A percentile compares a stretch with the other conserved stretches of the same genome.
phyloP scores from a whole-genome alignment of 1,140 invertebrate genomes.

The Macrobrachium rosenbergii region DNA sequence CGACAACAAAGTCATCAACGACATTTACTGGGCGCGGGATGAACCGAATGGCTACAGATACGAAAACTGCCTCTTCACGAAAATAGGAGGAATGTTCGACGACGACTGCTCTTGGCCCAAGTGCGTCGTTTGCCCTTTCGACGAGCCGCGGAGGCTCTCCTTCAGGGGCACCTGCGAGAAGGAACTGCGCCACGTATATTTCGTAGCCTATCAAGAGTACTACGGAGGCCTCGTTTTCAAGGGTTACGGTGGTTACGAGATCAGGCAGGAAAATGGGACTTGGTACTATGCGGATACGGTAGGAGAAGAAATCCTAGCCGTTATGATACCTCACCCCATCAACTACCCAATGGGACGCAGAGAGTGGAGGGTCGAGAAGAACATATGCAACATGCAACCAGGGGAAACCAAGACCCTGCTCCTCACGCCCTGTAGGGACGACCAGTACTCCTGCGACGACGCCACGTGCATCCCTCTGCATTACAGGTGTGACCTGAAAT shows the following conservation, averaged over 20 bases:
- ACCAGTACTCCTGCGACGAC: conserved; percentile 71
- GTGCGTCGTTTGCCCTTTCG: conserved; percentile 43
- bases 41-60: conserved; percentile 44
- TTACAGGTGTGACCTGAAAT: conserved; percentile 76
- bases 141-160: conserved; percentile 14
- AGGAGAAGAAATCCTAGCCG: background rate
- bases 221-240: conserved; percentile 11
- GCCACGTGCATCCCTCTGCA: conserved; percentile 71
- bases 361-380: conserved; percentile 42
- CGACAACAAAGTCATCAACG: background rate
- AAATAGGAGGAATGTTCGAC: conserved; percentile 29
- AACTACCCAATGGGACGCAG: conserved; percentile 60
- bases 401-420: conserved; percentile 28
- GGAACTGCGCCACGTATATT: conserved; percentile 39
- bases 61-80: conserved; percentile 25
- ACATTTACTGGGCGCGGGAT: background rate
- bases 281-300: conserved; percentile 18
- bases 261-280: background rate
- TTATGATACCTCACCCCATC: background rate
- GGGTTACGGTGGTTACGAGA: conserved; percentile 44
- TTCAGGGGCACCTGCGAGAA: conserved; percentile 40
- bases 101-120: conserved; percentile 20
- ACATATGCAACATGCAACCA: conserved; percentile 38
- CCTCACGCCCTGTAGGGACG: conserved; percentile 39
- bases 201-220: conserved; percentile 38